phyloP scores from a whole-genome alignment of 2,113 vertebrate species.

The Chaetorhynchus papuensis region DNA sequence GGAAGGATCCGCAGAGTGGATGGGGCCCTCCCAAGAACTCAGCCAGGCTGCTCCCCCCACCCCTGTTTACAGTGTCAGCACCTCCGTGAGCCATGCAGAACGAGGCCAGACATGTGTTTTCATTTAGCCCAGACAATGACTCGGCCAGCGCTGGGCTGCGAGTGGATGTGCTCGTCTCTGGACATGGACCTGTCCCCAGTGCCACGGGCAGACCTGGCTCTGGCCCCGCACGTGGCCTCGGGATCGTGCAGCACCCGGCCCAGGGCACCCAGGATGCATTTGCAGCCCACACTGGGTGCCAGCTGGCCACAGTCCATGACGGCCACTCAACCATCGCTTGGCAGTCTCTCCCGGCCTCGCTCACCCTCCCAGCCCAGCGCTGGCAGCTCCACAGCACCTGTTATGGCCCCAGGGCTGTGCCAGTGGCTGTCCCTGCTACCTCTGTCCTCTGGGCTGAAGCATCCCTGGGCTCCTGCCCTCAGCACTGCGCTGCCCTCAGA shows the following conservation, averaged over 20 bases:
- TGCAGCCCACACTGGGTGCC: fast-evolving
- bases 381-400: not conserved
- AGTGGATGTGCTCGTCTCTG: not conserved
- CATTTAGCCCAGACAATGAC: conserved; percentile 56
- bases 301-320: not conserved
- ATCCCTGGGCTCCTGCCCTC: not conserved
- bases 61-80: not conserved
- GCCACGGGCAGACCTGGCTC: fast-evolving
- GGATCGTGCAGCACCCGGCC: not conserved
- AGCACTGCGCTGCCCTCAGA: fast-evolving
- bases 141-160: conserved; percentile 19
- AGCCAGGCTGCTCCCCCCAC: not conserved
- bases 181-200: not conserved
- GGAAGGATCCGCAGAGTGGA: not conserved
- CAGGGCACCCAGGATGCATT: not conserved
- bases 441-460: not conserved
- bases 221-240: not conserved
- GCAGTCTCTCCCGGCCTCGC: not conserved
- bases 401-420: not conserved
- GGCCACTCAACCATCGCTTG: not conserved
- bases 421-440: not conserved
- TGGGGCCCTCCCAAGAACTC: not conserved
- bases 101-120: conserved; percentile 60
- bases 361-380: not conserved
- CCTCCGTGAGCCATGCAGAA: not conserved